A percentile compares a stretch with the other conserved stretches of the same genome.
Conservation (phyloP, 2,113 vertebrate species). For the Alectura lathami region DNA sequence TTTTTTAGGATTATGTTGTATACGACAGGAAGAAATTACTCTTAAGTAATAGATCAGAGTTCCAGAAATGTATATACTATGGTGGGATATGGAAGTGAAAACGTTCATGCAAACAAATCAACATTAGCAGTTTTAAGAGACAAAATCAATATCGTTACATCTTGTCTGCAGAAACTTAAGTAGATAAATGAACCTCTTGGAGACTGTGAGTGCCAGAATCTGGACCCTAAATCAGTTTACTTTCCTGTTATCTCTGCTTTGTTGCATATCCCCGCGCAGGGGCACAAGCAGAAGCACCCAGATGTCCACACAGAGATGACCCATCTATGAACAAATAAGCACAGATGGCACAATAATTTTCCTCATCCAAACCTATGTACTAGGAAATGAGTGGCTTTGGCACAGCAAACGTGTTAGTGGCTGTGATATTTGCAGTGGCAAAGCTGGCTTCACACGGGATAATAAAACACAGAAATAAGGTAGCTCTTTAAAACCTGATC, state of each 20-base stretch:
- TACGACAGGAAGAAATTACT: conserved; percentile 17
- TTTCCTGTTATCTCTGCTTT: background rate
- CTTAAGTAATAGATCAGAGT: background rate
- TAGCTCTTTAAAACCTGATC: background rate
- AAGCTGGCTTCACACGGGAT: background rate
- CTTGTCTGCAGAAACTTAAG: background rate
- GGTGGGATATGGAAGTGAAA: background rate
- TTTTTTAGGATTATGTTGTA: background rate
- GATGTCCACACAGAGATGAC: background rate
- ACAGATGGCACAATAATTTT: background rate
- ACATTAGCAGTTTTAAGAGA: background rate
- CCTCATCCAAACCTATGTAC: background rate
- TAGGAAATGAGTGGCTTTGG: background rate
- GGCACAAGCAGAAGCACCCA: background rate
- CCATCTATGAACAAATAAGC: background rate
- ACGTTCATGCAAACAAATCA: background rate
- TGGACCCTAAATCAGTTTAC: background rate
- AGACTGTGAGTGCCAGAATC: background rate
- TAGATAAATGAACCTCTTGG: background rate
- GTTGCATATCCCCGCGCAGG: accelerated
- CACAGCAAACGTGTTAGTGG: background rate
- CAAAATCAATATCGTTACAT: background rate
- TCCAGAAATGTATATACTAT: background rate
- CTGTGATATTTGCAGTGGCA: background rate
- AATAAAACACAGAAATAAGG: background rate